phyloP scores from a whole-genome alignment of 2,888 invertebrate genomes.

The Tetramorium bicarinatum region DNA sequence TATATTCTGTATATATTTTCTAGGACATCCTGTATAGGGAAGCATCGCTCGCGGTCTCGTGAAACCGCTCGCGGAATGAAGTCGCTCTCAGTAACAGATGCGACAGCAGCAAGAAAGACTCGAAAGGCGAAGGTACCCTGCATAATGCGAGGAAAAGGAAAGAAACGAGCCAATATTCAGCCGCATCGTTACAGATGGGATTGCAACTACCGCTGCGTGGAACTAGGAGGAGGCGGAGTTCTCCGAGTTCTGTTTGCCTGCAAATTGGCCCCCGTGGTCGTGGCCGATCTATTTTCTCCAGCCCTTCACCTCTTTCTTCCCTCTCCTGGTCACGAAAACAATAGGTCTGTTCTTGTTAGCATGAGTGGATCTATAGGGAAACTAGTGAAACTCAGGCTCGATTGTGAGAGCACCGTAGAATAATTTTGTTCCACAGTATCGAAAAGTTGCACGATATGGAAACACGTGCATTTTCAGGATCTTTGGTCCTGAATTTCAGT shows the following conservation, averaged over 20 bases:
- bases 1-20: not conserved
- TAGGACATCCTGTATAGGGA: not conserved
- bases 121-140: constrained; percentile 34
- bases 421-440: constrained; percentile 3
- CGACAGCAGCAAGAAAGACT: constrained; percentile 41
- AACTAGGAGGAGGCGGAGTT: constrained; percentile 10
- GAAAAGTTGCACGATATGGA: constrained; percentile 10
- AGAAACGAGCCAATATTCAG: constrained; percentile 49
- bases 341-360: constrained; percentile 38
- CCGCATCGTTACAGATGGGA: constrained; percentile 42
- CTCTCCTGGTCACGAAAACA: constrained; percentile 18
- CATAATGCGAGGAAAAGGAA: constrained; percentile 29
- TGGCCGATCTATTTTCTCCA: constrained; percentile 45
- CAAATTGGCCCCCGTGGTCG: constrained; percentile 31
- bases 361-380: not conserved
- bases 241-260: constrained; percentile 37
- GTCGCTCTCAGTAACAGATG: constrained; percentile 32
- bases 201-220: constrained; percentile 29
- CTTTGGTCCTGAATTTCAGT: not conserved
- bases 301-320: not conserved
- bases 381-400: constrained; percentile 25
- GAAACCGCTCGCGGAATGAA: constrained; percentile 30
- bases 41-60: constrained; percentile 5
- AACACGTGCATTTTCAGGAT: not conserved
- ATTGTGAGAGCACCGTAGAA: not conserved